These are phyloP conservation scores for Pedetes capensis DNA, from an alignment of 2,113 vertebrate genomes.

Conservation along the genomic window DNA sequence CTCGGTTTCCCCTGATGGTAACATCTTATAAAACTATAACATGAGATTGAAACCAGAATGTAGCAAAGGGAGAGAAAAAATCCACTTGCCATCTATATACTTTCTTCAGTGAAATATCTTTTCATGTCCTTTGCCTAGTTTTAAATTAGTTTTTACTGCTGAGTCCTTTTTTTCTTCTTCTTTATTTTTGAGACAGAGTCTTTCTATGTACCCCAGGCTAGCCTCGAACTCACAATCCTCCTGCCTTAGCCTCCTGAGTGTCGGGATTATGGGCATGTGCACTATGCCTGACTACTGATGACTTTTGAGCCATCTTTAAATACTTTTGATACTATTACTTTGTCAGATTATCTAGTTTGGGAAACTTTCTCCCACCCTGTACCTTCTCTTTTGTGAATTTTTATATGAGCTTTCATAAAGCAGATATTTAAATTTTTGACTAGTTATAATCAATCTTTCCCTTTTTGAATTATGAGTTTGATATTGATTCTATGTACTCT, in stretches of 20 bases:
- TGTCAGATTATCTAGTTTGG: neutral
- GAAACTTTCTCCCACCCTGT: conserved; percentile 1
- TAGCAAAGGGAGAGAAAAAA: too few species aligned
- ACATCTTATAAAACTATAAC: neutral
- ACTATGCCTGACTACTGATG: too few species aligned
- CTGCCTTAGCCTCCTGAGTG: too few species aligned
- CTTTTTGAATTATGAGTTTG: neutral
- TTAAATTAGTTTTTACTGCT: too few species aligned
- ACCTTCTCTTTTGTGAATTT: neutral
- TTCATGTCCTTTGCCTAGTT: neutral
- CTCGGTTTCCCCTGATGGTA: neutral
- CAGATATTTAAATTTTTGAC: neutral
- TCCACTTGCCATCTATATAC: neutral
- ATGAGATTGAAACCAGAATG: neutral
- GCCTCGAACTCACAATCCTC: too few species aligned
- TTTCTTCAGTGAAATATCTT: too few species aligned
- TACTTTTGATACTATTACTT: neutral
- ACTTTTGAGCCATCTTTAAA: neutral
- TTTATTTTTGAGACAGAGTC: too few species aligned
- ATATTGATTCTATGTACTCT: neutral
- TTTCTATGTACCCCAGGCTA: too few species aligned
- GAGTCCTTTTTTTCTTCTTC: too few species aligned
- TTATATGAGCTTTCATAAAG: neutral
- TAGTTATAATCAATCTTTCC: neutral
- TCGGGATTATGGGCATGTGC: too few species aligned